Evolutionary conservation across 1,140 invertebrate genomes (phyloP).

Genomic region (Papilio glaucus): DNA sequence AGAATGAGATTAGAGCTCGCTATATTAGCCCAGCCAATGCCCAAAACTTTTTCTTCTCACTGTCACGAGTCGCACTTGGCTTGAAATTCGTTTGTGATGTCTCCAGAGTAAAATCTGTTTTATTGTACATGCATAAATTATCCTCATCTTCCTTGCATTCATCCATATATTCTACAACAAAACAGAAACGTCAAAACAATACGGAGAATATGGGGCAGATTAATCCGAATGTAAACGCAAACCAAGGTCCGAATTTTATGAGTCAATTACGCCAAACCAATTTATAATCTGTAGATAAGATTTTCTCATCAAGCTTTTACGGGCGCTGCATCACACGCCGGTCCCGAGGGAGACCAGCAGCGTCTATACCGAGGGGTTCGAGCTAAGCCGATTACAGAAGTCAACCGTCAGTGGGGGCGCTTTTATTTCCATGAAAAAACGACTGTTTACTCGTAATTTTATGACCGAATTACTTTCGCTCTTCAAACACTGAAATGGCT

Average conservation of each 20-base stretch:
- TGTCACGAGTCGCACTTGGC: slow-evolving; percentile 28
- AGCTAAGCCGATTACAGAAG: slow-evolving; percentile 78
- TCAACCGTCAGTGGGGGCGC: slow-evolving; percentile 66
- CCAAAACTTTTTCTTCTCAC: slow-evolving; percentile 64
- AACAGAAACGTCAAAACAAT: not conserved
- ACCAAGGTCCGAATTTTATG: slow-evolving; percentile 66
- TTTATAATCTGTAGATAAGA: slow-evolving; percentile 80
- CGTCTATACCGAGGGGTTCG: slow-evolving; percentile 61
- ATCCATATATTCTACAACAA: not conserved
- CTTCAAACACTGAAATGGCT: slow-evolving; percentile 72
- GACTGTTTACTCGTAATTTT: slow-evolving; percentile 80
- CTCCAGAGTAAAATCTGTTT: not conserved
- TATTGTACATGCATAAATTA: slow-evolving; percentile 5
- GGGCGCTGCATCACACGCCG: slow-evolving; percentile 62
- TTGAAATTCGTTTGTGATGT: slow-evolving; percentile 2
- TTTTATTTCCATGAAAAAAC: slow-evolving; percentile 79
- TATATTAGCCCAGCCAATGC: slow-evolving; percentile 69
- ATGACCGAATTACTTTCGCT: slow-evolving; percentile 77
- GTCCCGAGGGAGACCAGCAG: slow-evolving; percentile 60
- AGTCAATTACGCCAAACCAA: slow-evolving; percentile 78
- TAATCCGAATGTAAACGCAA: slow-evolving; percentile 42
- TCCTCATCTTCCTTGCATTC: not conserved
- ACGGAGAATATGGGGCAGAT: not conserved
- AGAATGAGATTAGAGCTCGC: slow-evolving; percentile 72
- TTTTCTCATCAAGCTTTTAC: slow-evolving; percentile 75